phyloP scores from a whole-genome alignment of 2,888 invertebrate species.

The Scaptomyza flava region DNA sequence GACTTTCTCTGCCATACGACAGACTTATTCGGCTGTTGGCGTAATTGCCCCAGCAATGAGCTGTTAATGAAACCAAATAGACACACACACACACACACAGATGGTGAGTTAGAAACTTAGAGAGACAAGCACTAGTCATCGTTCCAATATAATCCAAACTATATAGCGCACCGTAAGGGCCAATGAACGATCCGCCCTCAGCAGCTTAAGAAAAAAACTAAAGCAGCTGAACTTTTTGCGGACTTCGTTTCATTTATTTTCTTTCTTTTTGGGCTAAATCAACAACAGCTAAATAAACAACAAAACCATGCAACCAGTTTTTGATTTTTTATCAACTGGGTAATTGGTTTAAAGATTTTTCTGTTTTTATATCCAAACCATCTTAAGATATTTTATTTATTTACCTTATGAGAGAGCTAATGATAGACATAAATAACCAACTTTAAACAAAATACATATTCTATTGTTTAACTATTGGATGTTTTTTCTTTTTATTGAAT shows the following conservation, averaged over 20 bases:
- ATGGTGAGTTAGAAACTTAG: slow-evolving; percentile 16
- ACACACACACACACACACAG: slow-evolving; percentile 31
- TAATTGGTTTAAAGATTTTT: too few relatives aligned
- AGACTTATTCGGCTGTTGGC: slow-evolving; percentile 72
- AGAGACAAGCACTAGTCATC: slow-evolving; percentile 56
- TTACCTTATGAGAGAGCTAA: too few relatives aligned
- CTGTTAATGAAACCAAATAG: slow-evolving; percentile 72
- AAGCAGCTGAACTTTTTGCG: slow-evolving; percentile 49
- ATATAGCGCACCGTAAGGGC: slow-evolving; percentile 45
- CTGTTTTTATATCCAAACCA: too few relatives aligned
- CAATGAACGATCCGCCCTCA: slow-evolving; percentile 76
- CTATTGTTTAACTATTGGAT: too few relatives aligned
- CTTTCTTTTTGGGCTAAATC: slow-evolving; percentile 41
- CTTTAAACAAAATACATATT: too few relatives aligned
- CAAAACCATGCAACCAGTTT: slow-evolving; percentile 36
- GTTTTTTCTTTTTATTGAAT: too few relatives aligned
- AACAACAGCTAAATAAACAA: slow-evolving; percentile 55
- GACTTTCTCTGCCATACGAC: slow-evolving; percentile 77
- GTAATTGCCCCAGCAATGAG: slow-evolving; percentile 74
- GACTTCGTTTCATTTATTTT: slow-evolving; percentile 28
- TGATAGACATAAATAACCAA: too few relatives aligned
- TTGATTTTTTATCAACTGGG: too few relatives aligned
- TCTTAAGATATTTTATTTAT: too few relatives aligned
- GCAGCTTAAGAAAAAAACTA: slow-evolving; percentile 49
- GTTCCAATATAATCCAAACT: slow-evolving; percentile 41